Percentiles rank a stretch among this genome's conserved stretches.
Conservation (phyloP, 2,888 invertebrate genomes). For the Volucella bombylans region DNA sequence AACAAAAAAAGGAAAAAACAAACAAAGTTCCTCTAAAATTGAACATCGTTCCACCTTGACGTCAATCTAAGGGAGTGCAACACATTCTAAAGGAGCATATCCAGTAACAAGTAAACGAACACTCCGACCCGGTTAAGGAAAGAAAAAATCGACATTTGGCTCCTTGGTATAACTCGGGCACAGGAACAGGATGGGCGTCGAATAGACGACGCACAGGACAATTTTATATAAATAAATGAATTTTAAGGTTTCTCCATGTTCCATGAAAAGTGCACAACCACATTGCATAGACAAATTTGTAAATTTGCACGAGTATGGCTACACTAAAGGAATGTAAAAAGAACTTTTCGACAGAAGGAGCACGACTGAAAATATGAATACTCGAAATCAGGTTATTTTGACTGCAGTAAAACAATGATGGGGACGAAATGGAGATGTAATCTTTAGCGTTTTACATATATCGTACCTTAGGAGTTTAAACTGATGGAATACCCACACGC, state of each 20-base stretch:
- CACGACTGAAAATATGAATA: slow-evolving; percentile 4
- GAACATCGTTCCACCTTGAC: slow-evolving; percentile 51
- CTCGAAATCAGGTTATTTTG: slow-evolving; percentile 24
- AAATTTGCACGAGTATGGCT: slow-evolving; percentile 5
- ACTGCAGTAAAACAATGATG: slow-evolving; percentile 1
- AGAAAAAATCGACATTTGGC: slow-evolving; percentile 56
- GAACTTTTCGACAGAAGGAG: background rate
- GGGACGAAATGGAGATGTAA: too few relatives aligned
- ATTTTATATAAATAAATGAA: slow-evolving; percentile 31
- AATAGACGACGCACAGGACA: slow-evolving; percentile 37
- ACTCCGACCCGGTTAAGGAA: background rate
- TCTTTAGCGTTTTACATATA: too few relatives aligned
- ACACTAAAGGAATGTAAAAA: slow-evolving; percentile 15
- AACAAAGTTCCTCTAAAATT: slow-evolving; percentile 37
- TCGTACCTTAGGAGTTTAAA: too few relatives aligned
- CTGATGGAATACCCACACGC: too few relatives aligned
- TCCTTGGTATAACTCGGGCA: slow-evolving; percentile 53
- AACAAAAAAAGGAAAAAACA: background rate
- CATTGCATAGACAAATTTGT: slow-evolving; percentile 53
- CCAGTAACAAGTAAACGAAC: slow-evolving; percentile 13
- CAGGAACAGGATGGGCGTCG: slow-evolving; percentile 39
- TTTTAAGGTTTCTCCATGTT: slow-evolving; percentile 11
- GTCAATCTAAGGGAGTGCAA: slow-evolving; percentile 43
- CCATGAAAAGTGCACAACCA: slow-evolving; percentile 8
- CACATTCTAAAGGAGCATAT: slow-evolving; percentile 15